A percentile compares a stretch with the other conserved stretches of the same genome.
Evolutionary conservation across 2,797 vertebrate species (phyloP).

Genomic region (Tragopan temminckii): DNA sequence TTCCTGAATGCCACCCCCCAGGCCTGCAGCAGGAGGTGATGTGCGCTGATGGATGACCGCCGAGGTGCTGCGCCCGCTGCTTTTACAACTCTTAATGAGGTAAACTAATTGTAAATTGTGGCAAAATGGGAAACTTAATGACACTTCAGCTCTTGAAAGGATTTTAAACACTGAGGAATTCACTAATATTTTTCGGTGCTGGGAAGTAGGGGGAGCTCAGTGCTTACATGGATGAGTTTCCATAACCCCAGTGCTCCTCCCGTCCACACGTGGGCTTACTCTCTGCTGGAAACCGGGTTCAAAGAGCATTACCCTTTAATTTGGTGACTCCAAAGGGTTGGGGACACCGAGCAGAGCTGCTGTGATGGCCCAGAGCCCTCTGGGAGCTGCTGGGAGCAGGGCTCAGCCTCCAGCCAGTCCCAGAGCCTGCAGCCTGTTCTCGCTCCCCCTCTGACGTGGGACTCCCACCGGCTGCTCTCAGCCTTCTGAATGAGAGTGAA

Average conservation of each 20-base stretch:
- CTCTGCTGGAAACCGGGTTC: neutral
- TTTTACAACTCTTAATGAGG: slow-evolving; percentile 61
- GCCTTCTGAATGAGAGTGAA: slow-evolving; percentile 23
- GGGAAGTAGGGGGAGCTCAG: fast-evolving
- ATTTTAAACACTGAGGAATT: slow-evolving; percentile 36
- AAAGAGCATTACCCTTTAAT: neutral
- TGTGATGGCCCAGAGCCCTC: neutral
- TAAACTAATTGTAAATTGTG: slow-evolving; percentile 74
- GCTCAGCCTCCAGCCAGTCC: neutral
- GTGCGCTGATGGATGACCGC: slow-evolving; percentile 10
- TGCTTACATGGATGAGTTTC: neutral
- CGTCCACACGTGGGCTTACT: fast-evolving
- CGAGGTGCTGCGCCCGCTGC: slow-evolving; percentile 29
- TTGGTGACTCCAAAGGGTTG: neutral
- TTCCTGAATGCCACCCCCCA: neutral
- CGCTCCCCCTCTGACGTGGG: neutral
- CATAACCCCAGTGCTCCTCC: fast-evolving
- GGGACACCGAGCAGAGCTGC: neutral
- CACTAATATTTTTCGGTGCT: neutral
- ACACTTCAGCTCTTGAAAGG: slow-evolving; percentile 62
- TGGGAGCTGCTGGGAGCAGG: neutral
- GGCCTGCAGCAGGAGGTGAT: neutral
- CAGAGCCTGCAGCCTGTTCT: neutral
- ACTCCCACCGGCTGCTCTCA: slow-evolving; percentile 36
- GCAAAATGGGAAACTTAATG: slow-evolving; percentile 70